phyloP scores from a whole-genome alignment of 2,888 invertebrate genomes.

The Busseola fusca region DNA sequence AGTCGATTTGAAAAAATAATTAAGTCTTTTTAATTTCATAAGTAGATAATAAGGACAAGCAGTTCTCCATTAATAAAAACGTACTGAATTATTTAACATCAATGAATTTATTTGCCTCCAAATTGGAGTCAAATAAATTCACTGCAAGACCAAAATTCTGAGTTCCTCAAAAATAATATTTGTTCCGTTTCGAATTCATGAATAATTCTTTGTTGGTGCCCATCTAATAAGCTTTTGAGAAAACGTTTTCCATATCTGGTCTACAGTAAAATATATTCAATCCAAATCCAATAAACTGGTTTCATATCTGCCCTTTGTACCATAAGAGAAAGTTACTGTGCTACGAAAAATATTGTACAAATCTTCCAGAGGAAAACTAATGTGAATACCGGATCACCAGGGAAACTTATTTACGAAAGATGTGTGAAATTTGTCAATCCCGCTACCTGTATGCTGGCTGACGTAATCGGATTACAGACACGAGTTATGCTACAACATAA shows the following conservation, averaged over 20 bases:
- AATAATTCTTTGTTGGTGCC: constrained; percentile 50
- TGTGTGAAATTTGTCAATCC: constrained; percentile 46
- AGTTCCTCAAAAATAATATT: constrained; percentile 49
- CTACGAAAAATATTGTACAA: constrained; percentile 8
- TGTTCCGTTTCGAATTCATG: constrained; percentile 46
- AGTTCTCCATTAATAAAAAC: constrained; percentile 1
- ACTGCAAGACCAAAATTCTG: constrained; percentile 24
- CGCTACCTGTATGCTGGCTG: constrained; percentile 37
- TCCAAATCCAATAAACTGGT: constrained; percentile 39
- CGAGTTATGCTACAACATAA: constrained; percentile 62
- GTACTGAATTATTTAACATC: not conserved
- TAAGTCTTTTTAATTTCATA: not conserved
- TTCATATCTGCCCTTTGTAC: constrained; percentile 29
- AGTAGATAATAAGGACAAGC: not conserved
- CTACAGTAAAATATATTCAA: constrained; percentile 41
- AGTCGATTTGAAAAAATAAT: constrained; percentile 1
- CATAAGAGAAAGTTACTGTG: constrained; percentile 9
- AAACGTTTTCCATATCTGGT: constrained; percentile 38
- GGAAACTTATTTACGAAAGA: constrained; percentile 41
- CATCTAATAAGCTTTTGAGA: constrained; percentile 29
- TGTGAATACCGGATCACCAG: constrained; percentile 8
- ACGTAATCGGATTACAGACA: constrained; percentile 61
- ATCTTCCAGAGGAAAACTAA: constrained; percentile 8
- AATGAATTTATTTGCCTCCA: not conserved
- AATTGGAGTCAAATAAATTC: constrained; percentile 3